phyloP scores from a whole-genome alignment of 2,797 vertebrate genomes.

The Sarcoramphus papa region DNA sequence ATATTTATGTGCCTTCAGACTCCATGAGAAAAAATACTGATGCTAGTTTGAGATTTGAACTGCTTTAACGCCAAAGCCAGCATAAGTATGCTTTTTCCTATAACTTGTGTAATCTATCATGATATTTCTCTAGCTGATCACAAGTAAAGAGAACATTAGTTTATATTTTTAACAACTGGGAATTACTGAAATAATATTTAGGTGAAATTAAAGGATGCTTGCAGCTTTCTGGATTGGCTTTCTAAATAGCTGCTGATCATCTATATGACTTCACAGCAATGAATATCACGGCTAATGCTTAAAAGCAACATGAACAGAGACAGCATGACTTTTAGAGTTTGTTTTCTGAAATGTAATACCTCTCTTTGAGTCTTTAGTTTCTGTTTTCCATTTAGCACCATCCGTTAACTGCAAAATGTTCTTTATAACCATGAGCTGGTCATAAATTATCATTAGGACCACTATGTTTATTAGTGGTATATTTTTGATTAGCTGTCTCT shows the following conservation, averaged over 20 bases:
- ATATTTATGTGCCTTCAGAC: slow-evolving; percentile 44
- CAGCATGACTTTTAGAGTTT: not conserved
- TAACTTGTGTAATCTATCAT: not conserved
- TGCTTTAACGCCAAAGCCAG: not conserved
- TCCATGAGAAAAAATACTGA: slow-evolving; percentile 2
- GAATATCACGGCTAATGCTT: not conserved
- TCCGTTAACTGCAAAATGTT: not conserved
- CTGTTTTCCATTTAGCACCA: not conserved
- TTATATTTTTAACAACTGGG: not conserved
- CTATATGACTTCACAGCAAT: not conserved
- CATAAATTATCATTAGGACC: not conserved
- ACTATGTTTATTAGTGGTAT: not conserved
- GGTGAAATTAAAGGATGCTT: slow-evolving; percentile 6
- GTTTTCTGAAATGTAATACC: not conserved
- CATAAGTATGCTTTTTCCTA: not conserved
- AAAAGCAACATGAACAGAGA: not conserved
- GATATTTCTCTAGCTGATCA: not conserved
- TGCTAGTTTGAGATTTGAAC: not conserved
- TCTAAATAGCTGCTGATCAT: not conserved
- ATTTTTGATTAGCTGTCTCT: not conserved
- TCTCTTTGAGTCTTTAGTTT: not conserved
- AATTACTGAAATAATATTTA: slow-evolving; percentile 33
- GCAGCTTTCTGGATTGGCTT: not conserved
- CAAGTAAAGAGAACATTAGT: not conserved
- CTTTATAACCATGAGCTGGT: not conserved